Evolutionary conservation across 2,797 vertebrate species (phyloP).

Genomic region (Sebastes nivosus): DNA sequence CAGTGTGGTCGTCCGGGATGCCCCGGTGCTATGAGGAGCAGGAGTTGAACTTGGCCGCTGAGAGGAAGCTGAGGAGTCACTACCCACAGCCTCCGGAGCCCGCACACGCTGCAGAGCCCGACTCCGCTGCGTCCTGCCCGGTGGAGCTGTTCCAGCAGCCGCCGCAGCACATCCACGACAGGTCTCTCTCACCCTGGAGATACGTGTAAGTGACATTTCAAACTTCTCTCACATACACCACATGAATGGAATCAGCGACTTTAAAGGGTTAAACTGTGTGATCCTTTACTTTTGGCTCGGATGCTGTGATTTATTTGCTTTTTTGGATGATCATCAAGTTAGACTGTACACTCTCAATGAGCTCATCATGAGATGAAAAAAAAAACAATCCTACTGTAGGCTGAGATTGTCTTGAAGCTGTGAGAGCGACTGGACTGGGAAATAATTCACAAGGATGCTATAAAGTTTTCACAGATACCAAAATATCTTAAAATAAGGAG

Average conservation of each 20-base stretch:
- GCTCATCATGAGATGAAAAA: neutral
- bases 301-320: neutral
- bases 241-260: neutral
- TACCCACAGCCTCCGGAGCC: neutral
- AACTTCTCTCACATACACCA: neutral
- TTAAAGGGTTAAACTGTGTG: neutral
- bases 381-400: neutral
- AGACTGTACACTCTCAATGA: neutral
- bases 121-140: slow-evolving; percentile 10
- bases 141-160: slow-evolving; percentile 15
- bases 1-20: neutral
- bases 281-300: no score
- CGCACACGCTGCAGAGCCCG: accelerated
- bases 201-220: slow-evolving; percentile 78
- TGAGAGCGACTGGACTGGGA: neutral
- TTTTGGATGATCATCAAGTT: neutral
- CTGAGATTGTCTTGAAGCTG: neutral
- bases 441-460: neutral
- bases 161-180: neutral
- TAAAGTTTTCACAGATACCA: neutral
- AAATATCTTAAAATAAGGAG: neutral
- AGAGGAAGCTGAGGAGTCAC: slow-evolving; percentile 7
- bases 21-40: slow-evolving; percentile 26
- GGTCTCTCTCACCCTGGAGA: slow-evolving; percentile 90
- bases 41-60: neutral